Evolutionary conservation across 2,797 vertebrate genomes (phyloP).

Genomic region (Poeciliopsis presidionis): DNA sequence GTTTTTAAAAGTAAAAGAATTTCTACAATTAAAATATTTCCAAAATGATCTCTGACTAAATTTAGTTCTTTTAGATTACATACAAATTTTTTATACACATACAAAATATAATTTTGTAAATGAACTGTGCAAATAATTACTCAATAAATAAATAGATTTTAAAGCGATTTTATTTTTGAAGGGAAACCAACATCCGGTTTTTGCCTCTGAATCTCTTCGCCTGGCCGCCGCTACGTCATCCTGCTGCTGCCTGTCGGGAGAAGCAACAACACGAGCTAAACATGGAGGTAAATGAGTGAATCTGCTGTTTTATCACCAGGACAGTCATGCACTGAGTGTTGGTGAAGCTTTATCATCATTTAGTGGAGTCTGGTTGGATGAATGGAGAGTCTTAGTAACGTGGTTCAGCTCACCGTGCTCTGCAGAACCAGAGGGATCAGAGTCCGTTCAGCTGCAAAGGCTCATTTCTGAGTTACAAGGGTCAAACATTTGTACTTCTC

Average conservation of each 20-base stretch:
- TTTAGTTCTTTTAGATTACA: neutral
- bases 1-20: neutral
- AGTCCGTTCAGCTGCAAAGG: constrained; percentile 41
- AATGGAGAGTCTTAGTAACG: neutral
- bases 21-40: neutral
- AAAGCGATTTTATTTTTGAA: constrained; percentile 36
- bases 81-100: neutral
- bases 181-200: neutral
- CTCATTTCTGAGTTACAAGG: neutral
- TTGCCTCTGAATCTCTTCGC: accelerated
- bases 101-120: neutral
- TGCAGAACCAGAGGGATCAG: constrained; percentile 31
- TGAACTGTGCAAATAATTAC: neutral
- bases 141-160: neutral
- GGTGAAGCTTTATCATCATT: accelerated
- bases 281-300: constrained; percentile 56
- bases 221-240: neutral
- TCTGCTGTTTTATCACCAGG: accelerated
- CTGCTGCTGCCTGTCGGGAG: constrained; percentile 1
- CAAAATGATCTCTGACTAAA: neutral
- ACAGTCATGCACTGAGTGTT: accelerated
- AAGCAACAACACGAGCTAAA: neutral
- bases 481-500: too few species aligned
- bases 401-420: neutral
- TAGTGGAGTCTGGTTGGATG: neutral